A percentile compares a stretch with the other conserved stretches of the same genome.
Evolutionary conservation across 2,888 invertebrate species (phyloP).

Genomic region (Galerucella nymphaeae): DNA sequence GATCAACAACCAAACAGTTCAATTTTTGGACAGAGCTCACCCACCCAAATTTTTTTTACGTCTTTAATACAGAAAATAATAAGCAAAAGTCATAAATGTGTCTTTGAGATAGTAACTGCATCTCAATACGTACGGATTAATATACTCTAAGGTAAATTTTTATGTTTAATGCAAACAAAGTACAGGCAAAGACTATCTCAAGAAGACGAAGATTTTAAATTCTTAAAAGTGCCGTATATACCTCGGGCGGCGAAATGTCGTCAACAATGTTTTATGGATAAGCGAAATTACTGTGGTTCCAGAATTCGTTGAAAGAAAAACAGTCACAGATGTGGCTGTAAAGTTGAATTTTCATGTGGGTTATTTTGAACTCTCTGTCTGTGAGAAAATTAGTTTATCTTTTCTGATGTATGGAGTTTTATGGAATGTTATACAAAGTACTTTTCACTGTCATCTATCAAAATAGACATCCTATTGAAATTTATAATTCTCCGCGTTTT

Average conservation of each 20-base stretch:
- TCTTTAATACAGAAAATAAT: too few species aligned
- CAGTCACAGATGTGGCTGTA: not conserved
- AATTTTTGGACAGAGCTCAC: too few species aligned
- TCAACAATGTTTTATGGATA: constrained; percentile 21
- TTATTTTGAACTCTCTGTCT: constrained; percentile 2
- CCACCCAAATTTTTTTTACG: too few species aligned
- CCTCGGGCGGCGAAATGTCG: constrained; percentile 8
- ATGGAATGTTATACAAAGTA: not conserved
- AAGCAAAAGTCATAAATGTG: too few species aligned
- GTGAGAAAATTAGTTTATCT: not conserved
- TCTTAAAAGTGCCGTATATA: constrained; percentile 14
- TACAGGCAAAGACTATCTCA: not conserved
- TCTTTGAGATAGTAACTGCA: not conserved
- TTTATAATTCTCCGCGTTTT: too few species aligned
- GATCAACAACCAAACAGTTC: too few species aligned
- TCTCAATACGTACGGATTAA: not conserved
- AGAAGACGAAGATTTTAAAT: constrained; percentile 3
- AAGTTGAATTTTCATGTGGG: not conserved
- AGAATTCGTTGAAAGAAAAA: not conserved
- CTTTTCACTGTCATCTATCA: too few species aligned
- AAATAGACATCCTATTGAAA: too few species aligned
- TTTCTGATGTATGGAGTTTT: too few species aligned
- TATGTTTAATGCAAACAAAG: constrained; percentile 9
- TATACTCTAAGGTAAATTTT: not conserved
- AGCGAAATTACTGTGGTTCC: constrained; percentile 8